A percentile compares a stretch with the other conserved stretches of the same genome.
Evolutionary conservation across 2,797 vertebrate species (phyloP).

Genomic region (Sebastes kiyomatsui): DNA sequence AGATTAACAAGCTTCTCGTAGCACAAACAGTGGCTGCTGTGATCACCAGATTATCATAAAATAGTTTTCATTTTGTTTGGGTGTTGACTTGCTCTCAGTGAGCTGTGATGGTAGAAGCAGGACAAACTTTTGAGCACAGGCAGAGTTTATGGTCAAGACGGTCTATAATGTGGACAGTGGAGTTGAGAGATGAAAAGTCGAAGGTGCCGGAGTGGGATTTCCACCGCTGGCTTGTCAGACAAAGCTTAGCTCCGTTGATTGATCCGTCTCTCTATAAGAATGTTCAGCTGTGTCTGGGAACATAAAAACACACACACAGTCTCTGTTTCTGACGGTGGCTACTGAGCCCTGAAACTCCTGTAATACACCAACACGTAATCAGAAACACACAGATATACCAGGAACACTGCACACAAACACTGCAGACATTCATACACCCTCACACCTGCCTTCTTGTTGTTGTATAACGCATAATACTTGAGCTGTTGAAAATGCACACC

Average conservation of each 20-base stretch:
- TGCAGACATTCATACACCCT: not conserved
- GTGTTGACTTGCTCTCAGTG: conserved; percentile 10
- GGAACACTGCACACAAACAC: not conserved
- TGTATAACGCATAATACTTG: not conserved
- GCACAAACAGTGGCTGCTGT: conserved; percentile 1
- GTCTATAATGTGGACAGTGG: conserved; percentile 1
- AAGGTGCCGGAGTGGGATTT: conserved; percentile 60
- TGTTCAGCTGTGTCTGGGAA: conserved; percentile 29
- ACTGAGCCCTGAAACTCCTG: not conserved
- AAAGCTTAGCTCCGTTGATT: conserved; percentile 60
- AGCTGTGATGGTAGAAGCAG: not conserved
- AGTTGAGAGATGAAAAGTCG: conserved; percentile 29
- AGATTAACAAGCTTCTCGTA: conserved; percentile 31
- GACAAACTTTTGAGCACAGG: not conserved
- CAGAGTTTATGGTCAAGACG: not conserved
- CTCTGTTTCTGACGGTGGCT: not conserved
- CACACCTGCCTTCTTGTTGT: not conserved
- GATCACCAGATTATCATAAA: conserved; percentile 33
- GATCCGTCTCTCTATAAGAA: conserved; percentile 65
- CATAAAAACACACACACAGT: conserved; percentile 1
- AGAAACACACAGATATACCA: not conserved
- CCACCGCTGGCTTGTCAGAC: conserved; percentile 66
- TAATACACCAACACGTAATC: not conserved
- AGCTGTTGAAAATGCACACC: not conserved
- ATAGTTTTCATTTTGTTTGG: conserved; percentile 17